A percentile compares a stretch with the other conserved stretches of the same genome.
Conservation (phyloP, 2,113 vertebrate genomes). For the Myotis yumanensis region DNA sequence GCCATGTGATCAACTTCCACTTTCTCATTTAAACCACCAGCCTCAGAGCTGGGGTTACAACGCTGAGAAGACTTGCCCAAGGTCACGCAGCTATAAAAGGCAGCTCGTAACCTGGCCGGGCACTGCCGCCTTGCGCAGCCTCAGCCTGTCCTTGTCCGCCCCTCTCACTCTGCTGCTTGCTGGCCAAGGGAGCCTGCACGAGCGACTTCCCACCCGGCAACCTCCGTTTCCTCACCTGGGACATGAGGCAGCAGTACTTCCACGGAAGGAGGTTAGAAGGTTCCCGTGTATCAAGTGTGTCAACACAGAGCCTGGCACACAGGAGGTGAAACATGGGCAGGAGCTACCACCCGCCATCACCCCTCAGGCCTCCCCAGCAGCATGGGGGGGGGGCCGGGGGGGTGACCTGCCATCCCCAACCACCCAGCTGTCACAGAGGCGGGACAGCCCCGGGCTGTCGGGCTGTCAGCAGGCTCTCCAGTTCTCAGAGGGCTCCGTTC, state of each 20-base stretch:
- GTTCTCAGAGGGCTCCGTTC: constrained; percentile 72
- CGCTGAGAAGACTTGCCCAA: not conserved
- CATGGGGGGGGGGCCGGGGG: not conserved
- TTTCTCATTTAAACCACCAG: not conserved
- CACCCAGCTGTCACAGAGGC: constrained; percentile 53
- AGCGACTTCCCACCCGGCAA: not conserved
- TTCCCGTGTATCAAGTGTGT: not conserved
- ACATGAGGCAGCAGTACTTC: not conserved
- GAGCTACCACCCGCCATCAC: not conserved
- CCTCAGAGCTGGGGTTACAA: not conserved
- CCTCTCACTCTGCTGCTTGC: not conserved
- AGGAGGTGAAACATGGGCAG: not conserved
- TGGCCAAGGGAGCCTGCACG: no score
- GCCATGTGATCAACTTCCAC: not conserved
- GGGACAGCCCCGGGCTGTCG: constrained; percentile 29
- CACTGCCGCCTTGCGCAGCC: not conserved
- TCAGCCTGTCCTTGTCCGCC: not conserved
- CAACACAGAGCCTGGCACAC: not conserved
- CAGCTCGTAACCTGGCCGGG: not conserved
- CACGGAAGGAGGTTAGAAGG: not conserved
- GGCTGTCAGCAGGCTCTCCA: constrained; percentile 60
- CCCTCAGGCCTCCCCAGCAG: not conserved
- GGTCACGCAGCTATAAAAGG: not conserved
- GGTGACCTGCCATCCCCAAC: not conserved
- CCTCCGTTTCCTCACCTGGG: not conserved